A percentile compares a stretch with the other conserved stretches of the same genome.
Conservation (phyloP, 2,113 vertebrate species). For the Tragelaphus imberbis region DNA sequence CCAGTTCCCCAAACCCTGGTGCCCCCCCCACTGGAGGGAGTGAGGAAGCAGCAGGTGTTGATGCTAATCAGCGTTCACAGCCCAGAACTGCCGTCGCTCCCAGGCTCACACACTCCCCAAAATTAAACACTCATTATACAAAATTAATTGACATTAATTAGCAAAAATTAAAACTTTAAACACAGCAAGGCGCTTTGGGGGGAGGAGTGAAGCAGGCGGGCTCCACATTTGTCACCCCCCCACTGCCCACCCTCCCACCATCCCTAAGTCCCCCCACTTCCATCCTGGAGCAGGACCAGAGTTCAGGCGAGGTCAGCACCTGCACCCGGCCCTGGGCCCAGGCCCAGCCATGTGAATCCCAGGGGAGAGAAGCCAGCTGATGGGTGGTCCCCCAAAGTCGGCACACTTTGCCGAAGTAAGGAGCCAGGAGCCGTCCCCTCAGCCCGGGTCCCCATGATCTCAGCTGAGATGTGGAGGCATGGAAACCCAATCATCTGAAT, state of each 20-base stretch:
- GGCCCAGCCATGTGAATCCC: background rate
- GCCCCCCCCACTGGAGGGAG: constrained; percentile 60
- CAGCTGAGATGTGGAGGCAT: background rate
- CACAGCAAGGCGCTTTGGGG: constrained; percentile 74
- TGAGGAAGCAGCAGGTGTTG: constrained; percentile 83
- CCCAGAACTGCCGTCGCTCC: constrained; percentile 77
- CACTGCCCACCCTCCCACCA: constrained; percentile 38
- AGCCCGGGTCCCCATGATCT: background rate
- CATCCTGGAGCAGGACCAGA: background rate
- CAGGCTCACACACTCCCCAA: constrained; percentile 84
- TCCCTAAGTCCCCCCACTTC: constrained; percentile 40
- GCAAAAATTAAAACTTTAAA: constrained; percentile 83
- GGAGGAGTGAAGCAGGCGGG: constrained; percentile 69
- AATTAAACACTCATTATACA: constrained; percentile 85
- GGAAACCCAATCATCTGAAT: background rate
- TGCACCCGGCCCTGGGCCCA: background rate
- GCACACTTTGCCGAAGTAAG: background rate
- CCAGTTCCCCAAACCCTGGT: constrained; percentile 62
- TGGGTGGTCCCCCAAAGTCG: background rate
- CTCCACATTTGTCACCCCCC: constrained; percentile 64
- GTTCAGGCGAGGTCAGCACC: constrained; percentile 13
- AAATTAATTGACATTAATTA: constrained; percentile 87
- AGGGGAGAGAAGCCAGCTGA: background rate
- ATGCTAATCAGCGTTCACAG: constrained; percentile 83
- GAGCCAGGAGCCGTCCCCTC: background rate